Conservation (phyloP, 2,888 invertebrate genomes). For the Euclidia mi region DNA sequence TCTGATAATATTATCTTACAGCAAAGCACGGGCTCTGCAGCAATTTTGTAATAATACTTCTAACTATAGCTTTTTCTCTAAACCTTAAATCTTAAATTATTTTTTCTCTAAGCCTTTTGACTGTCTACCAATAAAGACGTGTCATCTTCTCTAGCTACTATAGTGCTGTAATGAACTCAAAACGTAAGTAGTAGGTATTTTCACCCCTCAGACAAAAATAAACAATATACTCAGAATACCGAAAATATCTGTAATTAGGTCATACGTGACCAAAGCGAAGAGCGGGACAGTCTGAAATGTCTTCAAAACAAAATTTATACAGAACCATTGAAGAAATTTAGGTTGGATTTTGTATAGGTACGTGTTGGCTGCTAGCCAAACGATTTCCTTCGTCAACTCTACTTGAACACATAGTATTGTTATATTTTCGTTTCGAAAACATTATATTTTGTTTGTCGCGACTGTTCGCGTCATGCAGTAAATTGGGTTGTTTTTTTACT, state of each 20-base stretch:
- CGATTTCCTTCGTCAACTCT: constrained; percentile 45
- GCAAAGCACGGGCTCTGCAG: no score
- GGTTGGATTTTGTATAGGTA: constrained; percentile 57
- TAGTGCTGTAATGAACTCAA: not conserved
- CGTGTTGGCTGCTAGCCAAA: constrained; percentile 60
- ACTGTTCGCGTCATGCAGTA: not conserved
- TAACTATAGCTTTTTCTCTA: no score
- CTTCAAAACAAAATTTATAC: constrained; percentile 39
- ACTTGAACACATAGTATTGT: not conserved
- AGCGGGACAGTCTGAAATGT: constrained; percentile 24
- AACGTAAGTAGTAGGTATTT: not conserved
- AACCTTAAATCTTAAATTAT: no score
- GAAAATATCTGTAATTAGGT: constrained; percentile 31
- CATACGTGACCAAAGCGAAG: constrained; percentile 28
- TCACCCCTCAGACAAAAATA: constrained; percentile 1
- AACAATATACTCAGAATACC: not conserved
- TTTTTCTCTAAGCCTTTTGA: no score
- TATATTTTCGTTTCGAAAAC: constrained; percentile 2
- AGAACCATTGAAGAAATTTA: constrained; percentile 60
- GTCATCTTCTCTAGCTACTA: no score
- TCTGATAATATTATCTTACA: no score
- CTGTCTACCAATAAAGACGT: no score
- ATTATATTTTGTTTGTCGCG: no score
- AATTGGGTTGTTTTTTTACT: no score
- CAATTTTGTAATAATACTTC: no score